Conservation (phyloP, 2,888 invertebrate species). For the Phaedon cochleariae region DNA sequence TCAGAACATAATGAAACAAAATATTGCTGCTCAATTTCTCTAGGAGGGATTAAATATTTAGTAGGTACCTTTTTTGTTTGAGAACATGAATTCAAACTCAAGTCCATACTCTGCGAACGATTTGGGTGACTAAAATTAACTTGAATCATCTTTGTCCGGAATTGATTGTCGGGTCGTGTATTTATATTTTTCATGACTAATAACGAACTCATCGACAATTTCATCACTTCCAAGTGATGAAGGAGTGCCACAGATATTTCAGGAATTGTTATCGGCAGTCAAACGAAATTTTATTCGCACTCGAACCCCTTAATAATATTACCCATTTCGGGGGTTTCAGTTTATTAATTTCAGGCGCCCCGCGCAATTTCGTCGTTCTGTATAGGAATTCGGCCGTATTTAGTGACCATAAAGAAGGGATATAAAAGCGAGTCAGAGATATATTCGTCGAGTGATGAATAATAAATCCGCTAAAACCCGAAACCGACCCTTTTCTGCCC, state of each 20-base stretch:
- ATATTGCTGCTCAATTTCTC: no score
- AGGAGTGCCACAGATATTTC: not conserved
- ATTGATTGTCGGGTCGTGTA: no score
- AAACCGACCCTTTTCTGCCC: conserved; percentile 9
- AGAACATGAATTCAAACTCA: no score
- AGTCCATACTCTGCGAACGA: no score
- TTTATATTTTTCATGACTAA: no score
- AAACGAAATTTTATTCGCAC: not conserved
- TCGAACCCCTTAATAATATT: not conserved
- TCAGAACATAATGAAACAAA: no score
- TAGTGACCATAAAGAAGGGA: conserved; percentile 3
- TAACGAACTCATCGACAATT: not conserved
- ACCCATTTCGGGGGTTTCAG: not conserved
- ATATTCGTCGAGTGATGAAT: conserved; percentile 27
- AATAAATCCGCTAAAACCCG: conserved; percentile 12
- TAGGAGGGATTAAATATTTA: no score
- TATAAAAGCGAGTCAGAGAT: conserved; percentile 19
- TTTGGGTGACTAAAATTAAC: no score
- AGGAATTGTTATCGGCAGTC: not conserved
- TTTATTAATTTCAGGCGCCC: not conserved
- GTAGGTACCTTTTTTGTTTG: no score
- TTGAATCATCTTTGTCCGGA: no score
- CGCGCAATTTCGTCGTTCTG: not conserved
- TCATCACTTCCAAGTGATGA: not conserved
- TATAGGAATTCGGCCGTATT: not conserved